Conservation (phyloP, 1,140 invertebrate genomes). For the Chrysoperla carnea region DNA sequence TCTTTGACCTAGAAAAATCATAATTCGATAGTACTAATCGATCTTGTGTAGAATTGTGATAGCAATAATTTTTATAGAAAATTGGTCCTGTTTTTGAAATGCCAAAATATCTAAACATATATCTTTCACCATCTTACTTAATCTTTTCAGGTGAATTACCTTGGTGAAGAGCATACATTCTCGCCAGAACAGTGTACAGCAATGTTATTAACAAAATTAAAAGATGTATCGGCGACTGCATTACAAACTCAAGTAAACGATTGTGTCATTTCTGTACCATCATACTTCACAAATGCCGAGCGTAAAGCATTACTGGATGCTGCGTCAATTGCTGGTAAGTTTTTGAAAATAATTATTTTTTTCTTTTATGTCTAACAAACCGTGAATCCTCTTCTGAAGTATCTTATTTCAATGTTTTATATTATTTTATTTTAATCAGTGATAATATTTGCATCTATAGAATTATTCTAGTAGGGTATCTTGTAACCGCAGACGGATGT, state of each 20-base stretch:
- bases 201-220: conserved; percentile 95
- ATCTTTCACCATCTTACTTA: conserved; percentile 5
- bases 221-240: conserved; percentile 73
- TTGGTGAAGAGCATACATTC: conserved; percentile 72
- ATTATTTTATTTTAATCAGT: not conserved
- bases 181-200: conserved; percentile 90
- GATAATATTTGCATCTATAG: too few species aligned
- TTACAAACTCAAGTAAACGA: conserved; percentile 86
- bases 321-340: conserved; percentile 52
- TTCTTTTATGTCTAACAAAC: not conserved
- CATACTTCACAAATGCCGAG: conserved; percentile 88
- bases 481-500: too few species aligned
- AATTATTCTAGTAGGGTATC: too few species aligned
- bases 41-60: too few species aligned
- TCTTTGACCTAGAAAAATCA: too few species aligned
- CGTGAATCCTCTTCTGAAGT: not conserved
- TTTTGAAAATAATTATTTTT: not conserved
- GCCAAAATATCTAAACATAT: too few species aligned
- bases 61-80: too few species aligned
- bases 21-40: too few species aligned
- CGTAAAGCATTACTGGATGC: conserved; percentile 80
- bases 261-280: conserved; percentile 93
- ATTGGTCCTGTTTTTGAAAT: too few species aligned
- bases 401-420: not conserved
- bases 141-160: conserved; percentile 55